These are phyloP conservation scores for Ardeotis arabs DNA, from an alignment of 2,113 vertebrate genomes.

Conservation along the genomic window DNA sequence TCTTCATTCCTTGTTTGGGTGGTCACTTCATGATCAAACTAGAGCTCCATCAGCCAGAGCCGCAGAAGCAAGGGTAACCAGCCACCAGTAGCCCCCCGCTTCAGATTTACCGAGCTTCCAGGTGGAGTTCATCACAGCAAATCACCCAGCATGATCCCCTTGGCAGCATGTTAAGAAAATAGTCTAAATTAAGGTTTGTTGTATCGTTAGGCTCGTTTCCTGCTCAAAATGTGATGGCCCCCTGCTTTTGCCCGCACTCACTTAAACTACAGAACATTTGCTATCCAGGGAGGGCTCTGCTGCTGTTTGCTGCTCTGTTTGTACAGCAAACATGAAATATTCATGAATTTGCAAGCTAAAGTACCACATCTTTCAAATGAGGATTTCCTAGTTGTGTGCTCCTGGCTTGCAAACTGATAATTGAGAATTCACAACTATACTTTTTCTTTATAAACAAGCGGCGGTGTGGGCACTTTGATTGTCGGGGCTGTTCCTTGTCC, in stretches of 20 bases:
- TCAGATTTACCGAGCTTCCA: conserved; percentile 66
- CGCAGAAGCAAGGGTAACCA: background rate
- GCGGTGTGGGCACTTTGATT: background rate
- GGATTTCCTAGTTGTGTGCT: conserved; percentile 51
- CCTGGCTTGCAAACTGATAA: conserved; percentile 47
- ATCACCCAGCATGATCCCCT: conserved; percentile 61
- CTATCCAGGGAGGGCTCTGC: conserved; percentile 49
- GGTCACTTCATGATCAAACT: conserved; percentile 59
- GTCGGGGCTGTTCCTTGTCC: background rate
- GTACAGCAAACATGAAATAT: conserved; percentile 65
- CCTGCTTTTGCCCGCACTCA: background rate
- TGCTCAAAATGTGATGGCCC: conserved; percentile 22
- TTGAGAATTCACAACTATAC: conserved; percentile 34
- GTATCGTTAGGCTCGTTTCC: conserved; percentile 37
- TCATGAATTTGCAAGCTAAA: conserved; percentile 69
- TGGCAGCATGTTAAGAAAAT: conserved; percentile 69
- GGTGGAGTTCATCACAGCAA: conserved; percentile 72
- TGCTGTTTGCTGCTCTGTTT: conserved; percentile 60
- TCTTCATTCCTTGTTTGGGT: background rate
- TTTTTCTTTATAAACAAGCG: conserved; percentile 38
- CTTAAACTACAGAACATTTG: conserved; percentile 39
- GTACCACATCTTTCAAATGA: conserved; percentile 45
- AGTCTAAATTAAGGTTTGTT: conserved; percentile 67
- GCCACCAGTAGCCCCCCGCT: background rate
- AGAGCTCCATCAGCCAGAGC: conserved; percentile 49